Percentiles rank a stretch among this genome's conserved stretches.
Evolutionary conservation across 2,113 vertebrate species (phyloP).

Genomic region (Ciconia stormi): DNA sequence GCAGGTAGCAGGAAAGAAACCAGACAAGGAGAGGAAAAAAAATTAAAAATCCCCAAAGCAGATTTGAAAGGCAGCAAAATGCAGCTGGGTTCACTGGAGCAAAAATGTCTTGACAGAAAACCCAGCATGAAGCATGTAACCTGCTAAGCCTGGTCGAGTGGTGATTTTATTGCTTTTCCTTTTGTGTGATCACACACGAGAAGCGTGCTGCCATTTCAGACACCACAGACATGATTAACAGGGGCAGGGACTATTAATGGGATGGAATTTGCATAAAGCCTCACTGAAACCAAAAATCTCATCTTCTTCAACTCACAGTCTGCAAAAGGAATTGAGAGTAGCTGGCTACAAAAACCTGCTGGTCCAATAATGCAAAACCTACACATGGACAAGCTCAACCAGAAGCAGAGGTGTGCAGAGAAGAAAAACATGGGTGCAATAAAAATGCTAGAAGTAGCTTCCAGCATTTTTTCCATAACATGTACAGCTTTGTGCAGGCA

Average conservation of each 20-base stretch:
- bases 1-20: background rate
- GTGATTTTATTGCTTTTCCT: background rate
- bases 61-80: background rate
- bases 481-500: background rate
- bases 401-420: background rate
- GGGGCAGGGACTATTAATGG: background rate
- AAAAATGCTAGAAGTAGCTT: background rate
- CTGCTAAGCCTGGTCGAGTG: background rate
- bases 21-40: background rate
- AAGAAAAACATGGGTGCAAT: background rate
- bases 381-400: fast-evolving
- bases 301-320: background rate
- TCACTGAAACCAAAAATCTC: background rate
- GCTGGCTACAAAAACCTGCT: background rate
- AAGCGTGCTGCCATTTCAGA: background rate
- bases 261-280: background rate
- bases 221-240: background rate
- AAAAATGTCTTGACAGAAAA: background rate
- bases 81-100: background rate
- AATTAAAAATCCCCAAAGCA: background rate
- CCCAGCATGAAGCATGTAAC: background rate
- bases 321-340: background rate
- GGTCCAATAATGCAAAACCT: background rate
- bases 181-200: background rate
- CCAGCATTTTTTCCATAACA: background rate